Evolutionary conservation across 2,888 invertebrate species (phyloP), one percentile per base, ranked within the genome.

Genomic region (Spodoptera exigua): DNA sequence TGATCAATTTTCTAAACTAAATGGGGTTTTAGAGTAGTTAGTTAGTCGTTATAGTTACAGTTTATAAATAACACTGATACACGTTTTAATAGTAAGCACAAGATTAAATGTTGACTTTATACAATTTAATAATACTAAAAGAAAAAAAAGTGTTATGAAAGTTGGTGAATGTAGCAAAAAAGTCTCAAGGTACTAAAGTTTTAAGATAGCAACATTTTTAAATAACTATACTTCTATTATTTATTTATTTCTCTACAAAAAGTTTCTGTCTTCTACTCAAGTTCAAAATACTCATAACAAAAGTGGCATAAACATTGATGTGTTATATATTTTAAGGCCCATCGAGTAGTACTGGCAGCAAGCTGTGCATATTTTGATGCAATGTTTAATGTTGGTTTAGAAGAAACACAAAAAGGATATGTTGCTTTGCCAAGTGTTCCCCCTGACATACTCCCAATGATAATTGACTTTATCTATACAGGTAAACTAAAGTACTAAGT

Each of bases 341-440:
- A 98, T 87, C 95, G 97, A 76, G 97, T 97, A 13, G 96, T 99
- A 10, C 91, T 99, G 62, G 97, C 98, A 73, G 98, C 98, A 5
- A 97, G 97, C 72, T 98, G 98, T 91, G 97, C 97, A 57, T 99
- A 98, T 89, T 99, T 99, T 89, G 97, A 98, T 90, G 98, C 98
- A 41, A 98, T 98, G 98, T 98, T 98, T 85, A 96, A 97, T 73
- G 97, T 97, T 35, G 98, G 97, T 11, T 92, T 98, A 70, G 96
- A 96, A 66, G 98, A 98, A 89, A 97, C 96, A 79, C 96, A 97
- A 80, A 96, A 97, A 86, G 95, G 96, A 71, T 95, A 96, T 66
- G 96, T 98, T n/a, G 96, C 97, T 74, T 93, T 98, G 61, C 97
- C 97, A 74, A 96, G 96, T 54, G 95, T 98, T 47, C 96, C 97